These are phyloP conservation scores for Calephelis perditalis DNA, from an alignment of 2,888 invertebrate genomes.

Conservation along the genomic window DNA sequence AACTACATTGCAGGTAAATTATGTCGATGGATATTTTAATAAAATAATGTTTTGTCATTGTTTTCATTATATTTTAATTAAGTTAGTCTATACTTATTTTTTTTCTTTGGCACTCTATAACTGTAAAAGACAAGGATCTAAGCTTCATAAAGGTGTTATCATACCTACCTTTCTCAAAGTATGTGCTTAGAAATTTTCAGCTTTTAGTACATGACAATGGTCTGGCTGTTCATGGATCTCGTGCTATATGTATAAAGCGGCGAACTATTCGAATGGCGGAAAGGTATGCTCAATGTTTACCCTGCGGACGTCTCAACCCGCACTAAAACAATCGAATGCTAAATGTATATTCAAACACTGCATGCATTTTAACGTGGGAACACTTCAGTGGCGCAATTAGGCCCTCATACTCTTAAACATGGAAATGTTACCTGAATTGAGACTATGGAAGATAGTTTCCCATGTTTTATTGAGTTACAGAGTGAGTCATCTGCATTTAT, in stretches of 20 bases:
- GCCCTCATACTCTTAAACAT: constrained; percentile 4
- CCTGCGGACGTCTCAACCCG: constrained; percentile 64
- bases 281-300: constrained; percentile 66
- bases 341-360: constrained; percentile 71
- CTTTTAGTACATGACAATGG: constrained; percentile 1
- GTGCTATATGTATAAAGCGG: constrained; percentile 24
- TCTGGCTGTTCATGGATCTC: constrained; percentile 17
- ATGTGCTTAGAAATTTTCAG: no score
- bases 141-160: no score
- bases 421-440: not conserved
- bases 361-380: constrained; percentile 75
- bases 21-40: no score
- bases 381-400: constrained; percentile 68
- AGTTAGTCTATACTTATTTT: no score
- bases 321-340: constrained; percentile 78
- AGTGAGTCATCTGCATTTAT: no score
- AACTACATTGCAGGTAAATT: no score
- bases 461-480: not conserved
- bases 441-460: not conserved
- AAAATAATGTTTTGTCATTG: no score
- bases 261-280: constrained; percentile 24
- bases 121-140: no score
- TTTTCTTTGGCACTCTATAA: no score
- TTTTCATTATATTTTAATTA: no score
- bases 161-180: no score